Percentiles rank a stretch among this genome's conserved stretches.
These are phyloP conservation scores for Lacerta agilis DNA, from an alignment of 2,797 vertebrate genomes.

Conservation along the genomic window DNA sequence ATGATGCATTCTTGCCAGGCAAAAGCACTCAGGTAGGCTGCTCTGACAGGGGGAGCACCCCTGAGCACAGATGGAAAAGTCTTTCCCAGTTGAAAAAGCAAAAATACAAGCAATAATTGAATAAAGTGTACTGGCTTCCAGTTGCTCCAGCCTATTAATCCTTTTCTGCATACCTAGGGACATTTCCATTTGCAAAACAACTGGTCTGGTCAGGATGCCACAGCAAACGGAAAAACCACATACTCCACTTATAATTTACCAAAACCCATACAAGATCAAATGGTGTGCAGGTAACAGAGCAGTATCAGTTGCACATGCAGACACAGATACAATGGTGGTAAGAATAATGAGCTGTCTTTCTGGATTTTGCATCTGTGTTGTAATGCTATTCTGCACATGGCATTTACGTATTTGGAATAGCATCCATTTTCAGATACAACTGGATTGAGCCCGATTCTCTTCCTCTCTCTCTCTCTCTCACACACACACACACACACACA, in stretches of 20 bases:
- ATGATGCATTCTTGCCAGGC: too few species aligned
- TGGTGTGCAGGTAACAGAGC: too few species aligned
- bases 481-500: too few species aligned
- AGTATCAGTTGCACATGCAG: background rate
- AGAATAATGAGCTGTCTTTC: background rate
- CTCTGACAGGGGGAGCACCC: background rate
- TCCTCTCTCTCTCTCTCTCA: background rate
- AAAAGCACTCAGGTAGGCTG: too few species aligned
- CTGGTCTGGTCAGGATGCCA: background rate
- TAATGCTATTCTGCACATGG: background rate
- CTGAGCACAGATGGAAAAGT: background rate
- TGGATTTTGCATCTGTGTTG: background rate
- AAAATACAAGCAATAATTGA: too few species aligned
- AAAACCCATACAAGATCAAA: too few species aligned
- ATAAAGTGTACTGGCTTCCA: too few species aligned
- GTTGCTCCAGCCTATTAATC: too few species aligned
- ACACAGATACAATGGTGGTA: background rate
- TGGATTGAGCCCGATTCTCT: background rate
- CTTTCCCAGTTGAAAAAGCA: background rate
- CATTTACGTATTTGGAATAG: background rate
- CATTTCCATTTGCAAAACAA: too few species aligned
- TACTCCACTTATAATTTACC: too few species aligned
- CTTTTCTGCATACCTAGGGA: too few species aligned
- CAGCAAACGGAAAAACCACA: background rate
- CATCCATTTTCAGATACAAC: background rate